Evolutionary conservation across 2,113 vertebrate genomes (phyloP).

Genomic region (Pseudopodoces humilis): DNA sequence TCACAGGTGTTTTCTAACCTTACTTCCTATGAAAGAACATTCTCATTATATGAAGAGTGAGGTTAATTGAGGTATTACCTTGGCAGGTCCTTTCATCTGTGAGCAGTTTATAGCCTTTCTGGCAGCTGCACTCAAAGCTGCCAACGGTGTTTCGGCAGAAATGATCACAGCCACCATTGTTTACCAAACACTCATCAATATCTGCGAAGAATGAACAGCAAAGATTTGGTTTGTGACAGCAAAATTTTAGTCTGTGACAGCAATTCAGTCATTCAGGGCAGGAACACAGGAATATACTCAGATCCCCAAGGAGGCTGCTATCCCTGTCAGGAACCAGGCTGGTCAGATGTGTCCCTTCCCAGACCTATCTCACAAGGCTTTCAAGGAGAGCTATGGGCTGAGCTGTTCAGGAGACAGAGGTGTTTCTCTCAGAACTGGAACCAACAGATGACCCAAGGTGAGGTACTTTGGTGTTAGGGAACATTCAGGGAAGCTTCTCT

Average conservation of each 20-base stretch:
- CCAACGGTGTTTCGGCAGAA: slow-evolving; percentile 95
- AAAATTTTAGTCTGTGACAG: neutral
- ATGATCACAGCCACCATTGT: slow-evolving; percentile 94
- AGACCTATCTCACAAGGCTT: neutral
- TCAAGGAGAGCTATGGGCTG: neutral
- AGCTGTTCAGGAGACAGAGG: neutral
- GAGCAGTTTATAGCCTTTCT: slow-evolving; percentile 93
- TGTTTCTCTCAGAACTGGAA: neutral
- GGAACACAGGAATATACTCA: neutral
- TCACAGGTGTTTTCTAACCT: neutral
- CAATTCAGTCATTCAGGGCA: neutral
- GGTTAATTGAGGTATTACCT: slow-evolving; percentile 76
- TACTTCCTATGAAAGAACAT: neutral
- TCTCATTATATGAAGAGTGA: neutral
- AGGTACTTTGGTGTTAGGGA: neutral
- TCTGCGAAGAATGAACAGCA: slow-evolving; percentile 71
- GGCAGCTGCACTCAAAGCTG: slow-evolving; percentile 98
- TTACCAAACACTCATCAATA: slow-evolving; percentile 92
- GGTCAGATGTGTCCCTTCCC: neutral
- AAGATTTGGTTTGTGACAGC: neutral
- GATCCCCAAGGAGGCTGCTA: neutral
- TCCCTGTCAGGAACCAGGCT: neutral
- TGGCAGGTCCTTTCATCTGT: slow-evolving; percentile 95
- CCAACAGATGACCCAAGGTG: neutral
- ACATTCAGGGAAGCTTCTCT: neutral